Evolutionary conservation across 1,140 invertebrate species (phyloP), one percentile per base, ranked within the genome.

Genomic region (Procambarus virginalis): DNA sequence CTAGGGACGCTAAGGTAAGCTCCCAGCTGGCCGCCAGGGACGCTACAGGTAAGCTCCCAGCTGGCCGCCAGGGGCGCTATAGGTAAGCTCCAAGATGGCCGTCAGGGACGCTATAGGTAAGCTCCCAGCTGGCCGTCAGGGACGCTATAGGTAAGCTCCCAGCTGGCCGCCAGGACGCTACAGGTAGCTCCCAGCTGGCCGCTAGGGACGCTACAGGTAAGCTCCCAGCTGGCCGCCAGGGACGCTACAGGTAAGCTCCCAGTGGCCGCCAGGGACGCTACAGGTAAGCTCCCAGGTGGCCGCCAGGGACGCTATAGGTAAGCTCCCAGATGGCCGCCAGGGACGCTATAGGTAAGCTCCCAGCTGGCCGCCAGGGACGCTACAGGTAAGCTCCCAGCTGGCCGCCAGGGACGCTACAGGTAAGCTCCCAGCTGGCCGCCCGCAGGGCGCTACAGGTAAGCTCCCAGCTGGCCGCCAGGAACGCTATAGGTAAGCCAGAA

Each of bases 251-350:
- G 94, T 99, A 17, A 98, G 98, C 3, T n/a, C n/a, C n/a, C n/a
- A n/a, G n/a, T n/a, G n/a, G n/a, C n/a, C n/a, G 95, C 98, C 2
- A 99, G 99, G 94, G 98, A 99, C 95, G 94, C 99, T 45, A 95
- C 99, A 85, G 98, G 99, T 3, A 99, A 98, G 94, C 99, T 99
- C 93, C 98, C 82, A 99, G 99, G 94, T 94, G 98, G 99, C 94
- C 94, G 97, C 58, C 97, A 98, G 93, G 98, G 99, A 93, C 94
- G 99, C 75, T 98, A 99, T 93, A 96, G 97, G 92, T 98, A 98
- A 93, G 97, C 45, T 98, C 96, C 94, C 96, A 96, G 0, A 93
- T 99, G 70, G 98, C 97, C 0, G 97, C 98, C 93, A 95, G 96
- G 92, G 96, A 95, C 92, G 94, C 95, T 46, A 95, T 96, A 91